These are phyloP conservation scores for Orchestia grillus DNA, from an alignment of 1,140 invertebrate genomes.

Conservation along the genomic window DNA sequence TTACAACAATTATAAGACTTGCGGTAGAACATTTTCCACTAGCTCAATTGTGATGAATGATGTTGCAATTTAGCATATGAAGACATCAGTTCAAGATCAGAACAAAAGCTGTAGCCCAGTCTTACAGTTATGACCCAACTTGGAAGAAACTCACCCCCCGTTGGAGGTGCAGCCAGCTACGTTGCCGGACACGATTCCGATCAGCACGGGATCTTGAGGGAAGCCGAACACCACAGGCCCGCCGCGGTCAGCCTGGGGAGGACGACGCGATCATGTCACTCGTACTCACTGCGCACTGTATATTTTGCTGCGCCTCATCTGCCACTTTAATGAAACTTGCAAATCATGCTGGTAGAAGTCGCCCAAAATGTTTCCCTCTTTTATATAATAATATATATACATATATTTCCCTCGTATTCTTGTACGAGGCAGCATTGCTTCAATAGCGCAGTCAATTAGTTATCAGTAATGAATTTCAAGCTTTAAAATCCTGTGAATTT, in stretches of 20 bases:
- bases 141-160: background rate
- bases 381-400: no score
- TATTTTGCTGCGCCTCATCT: no score
- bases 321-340: no score
- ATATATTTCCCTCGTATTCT: no score
- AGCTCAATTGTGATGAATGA: background rate
- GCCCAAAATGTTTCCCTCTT: no score
- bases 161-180: background rate
- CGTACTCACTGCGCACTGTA: no score
- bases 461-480: no score
- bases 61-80: background rate
- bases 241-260: background rate
- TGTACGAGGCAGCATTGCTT: no score
- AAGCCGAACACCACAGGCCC: constrained; percentile 22
- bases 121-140: background rate
- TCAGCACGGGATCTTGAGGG: background rate
- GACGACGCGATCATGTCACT: background rate
- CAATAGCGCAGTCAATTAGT: no score
- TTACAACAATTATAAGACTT: background rate
- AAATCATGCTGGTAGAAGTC: no score
- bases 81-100: background rate
- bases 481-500: no score
- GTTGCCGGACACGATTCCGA: constrained; percentile 1
- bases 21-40: background rate
- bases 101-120: background rate